Evolutionary conservation across 2,113 vertebrate species (phyloP).

Genomic region (Eolophus roseicapilla): DNA sequence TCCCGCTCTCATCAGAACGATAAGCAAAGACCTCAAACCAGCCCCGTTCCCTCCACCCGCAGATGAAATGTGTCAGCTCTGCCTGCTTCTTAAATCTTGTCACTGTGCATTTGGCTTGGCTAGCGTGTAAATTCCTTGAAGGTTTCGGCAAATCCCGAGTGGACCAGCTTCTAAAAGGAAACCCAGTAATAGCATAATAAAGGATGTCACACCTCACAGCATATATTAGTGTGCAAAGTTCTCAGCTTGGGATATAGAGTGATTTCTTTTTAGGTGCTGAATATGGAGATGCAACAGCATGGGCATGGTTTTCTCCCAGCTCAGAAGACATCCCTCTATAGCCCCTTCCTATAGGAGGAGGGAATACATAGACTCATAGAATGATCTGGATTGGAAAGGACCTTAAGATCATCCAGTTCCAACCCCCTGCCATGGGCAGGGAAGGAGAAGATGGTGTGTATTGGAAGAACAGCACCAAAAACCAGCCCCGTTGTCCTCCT

Average conservation of each 20-base stretch:
- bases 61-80: neutral
- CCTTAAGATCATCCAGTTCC: neutral
- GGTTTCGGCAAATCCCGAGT: neutral
- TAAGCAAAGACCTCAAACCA: neutral
- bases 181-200: neutral
- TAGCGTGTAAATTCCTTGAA: neutral
- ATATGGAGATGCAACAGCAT: neutral
- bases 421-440: neutral
- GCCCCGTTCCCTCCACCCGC: neutral
- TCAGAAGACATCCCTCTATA: neutral
- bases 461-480: neutral
- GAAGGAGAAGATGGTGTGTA: neutral
- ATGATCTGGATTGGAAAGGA: neutral
- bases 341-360: neutral
- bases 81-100: neutral
- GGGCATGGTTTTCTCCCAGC: neutral
- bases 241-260: neutral
- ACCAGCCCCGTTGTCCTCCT: neutral
- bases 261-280: neutral
- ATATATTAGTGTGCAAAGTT: neutral
- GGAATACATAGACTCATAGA: neutral
- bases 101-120: neutral
- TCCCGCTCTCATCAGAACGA: neutral
- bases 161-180: neutral
- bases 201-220: neutral